These are phyloP conservation scores for Labia minor DNA, from an alignment of 2,888 invertebrate genomes.

Conservation along the genomic window DNA sequence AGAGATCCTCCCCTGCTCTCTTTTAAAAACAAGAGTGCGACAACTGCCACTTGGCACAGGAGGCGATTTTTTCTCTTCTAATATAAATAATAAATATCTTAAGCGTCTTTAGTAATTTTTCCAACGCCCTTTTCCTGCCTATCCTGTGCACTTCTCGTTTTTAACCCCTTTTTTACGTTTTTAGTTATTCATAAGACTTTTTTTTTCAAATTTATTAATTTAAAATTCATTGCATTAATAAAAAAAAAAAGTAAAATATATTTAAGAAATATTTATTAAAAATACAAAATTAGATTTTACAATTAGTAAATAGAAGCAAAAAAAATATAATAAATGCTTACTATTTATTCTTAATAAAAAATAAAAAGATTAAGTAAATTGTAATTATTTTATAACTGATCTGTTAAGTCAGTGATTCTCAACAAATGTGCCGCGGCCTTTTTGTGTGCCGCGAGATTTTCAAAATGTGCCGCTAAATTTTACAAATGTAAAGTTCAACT, in stretches of 20 bases:
- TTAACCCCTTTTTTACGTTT: background rate
- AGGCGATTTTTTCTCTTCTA: background rate
- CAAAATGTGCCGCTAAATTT: too few species aligned
- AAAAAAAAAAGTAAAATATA: background rate
- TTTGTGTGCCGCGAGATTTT: too few species aligned
- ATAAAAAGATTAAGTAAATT: too few species aligned
- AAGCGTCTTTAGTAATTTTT: background rate
- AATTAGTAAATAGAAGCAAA: too few species aligned
- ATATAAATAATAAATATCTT: slow-evolving; percentile 7
- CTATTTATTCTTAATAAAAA: too few species aligned
- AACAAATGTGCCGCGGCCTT: too few species aligned
- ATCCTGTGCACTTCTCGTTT: background rate
- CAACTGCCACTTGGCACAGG: background rate
- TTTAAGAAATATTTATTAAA: too few species aligned
- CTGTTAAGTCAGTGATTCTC: too few species aligned
- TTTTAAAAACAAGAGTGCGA: slow-evolving; percentile 13
- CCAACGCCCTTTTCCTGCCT: background rate
- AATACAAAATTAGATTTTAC: too few species aligned
- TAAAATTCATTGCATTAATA: background rate
- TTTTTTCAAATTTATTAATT: slow-evolving; percentile 3
- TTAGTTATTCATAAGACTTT: background rate
- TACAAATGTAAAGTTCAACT: too few species aligned
- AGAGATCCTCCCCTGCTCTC: background rate
- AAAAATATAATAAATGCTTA: too few species aligned
- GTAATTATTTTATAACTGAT: too few species aligned